These are phyloP conservation scores for Enteromius thamalakanensis DNA, from an alignment of 2,797 vertebrate species.

Conservation along the genomic window DNA sequence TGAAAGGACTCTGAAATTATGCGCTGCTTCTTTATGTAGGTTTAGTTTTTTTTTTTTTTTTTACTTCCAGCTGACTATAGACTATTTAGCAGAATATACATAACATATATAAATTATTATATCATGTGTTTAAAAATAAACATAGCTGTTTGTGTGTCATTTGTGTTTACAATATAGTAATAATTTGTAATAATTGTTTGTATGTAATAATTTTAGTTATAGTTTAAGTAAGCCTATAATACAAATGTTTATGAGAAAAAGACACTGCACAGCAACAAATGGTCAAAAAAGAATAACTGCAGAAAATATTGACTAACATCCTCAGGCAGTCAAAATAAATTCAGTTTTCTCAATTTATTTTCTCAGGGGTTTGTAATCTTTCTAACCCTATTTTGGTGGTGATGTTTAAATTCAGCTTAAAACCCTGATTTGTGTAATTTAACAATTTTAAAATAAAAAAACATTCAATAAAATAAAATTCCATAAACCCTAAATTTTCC, in stretches of 20 bases:
- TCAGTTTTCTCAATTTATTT: neutral
- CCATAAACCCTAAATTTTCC: neutral
- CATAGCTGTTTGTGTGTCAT: neutral
- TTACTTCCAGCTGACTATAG: neutral
- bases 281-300: neutral
- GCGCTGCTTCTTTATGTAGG: neutral
- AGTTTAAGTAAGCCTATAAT: neutral
- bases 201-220: neutral
- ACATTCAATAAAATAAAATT: neutral
- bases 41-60: too few species aligned
- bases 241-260: neutral
- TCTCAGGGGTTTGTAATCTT: neutral
- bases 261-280: too few species aligned
- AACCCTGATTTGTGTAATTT: neutral
- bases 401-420: neutral
- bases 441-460: neutral
- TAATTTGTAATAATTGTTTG: too few species aligned
- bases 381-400: neutral
- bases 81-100: neutral
- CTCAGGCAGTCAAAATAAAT: neutral
- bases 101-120: neutral
- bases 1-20: neutral
- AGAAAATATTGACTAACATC: neutral
- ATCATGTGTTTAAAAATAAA: neutral
- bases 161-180: neutral